Conservation (phyloP, 2,888 invertebrate species). For the Oscheius sp. region DNA sequence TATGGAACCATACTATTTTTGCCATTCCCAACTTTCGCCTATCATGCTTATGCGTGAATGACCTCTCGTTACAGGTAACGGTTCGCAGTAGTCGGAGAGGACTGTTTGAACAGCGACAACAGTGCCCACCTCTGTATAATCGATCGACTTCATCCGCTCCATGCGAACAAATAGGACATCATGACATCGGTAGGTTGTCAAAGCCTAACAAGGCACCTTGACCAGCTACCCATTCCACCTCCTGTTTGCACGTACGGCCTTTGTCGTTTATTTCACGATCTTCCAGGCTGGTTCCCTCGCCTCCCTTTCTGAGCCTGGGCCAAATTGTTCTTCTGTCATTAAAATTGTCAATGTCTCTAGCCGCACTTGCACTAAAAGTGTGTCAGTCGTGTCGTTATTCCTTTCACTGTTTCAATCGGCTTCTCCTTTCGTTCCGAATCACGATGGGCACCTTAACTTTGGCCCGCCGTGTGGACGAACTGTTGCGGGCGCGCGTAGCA, state of each 20-base stretch:
- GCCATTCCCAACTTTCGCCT: no score
- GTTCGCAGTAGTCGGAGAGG: conserved; percentile 2
- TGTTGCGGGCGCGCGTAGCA: no score
- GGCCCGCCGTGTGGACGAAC: no score
- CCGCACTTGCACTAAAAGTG: conserved; percentile 3
- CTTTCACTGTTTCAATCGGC: conserved; percentile 15
- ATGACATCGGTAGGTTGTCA: conserved; percentile 27
- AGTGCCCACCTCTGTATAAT: conserved; percentile 22
- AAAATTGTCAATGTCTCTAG: no score
- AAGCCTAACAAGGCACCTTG: not conserved
- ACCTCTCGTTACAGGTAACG: not conserved
- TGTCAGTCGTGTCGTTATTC: conserved; percentile 10
- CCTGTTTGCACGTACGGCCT: conserved; percentile 18
- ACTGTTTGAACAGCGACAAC: conserved; percentile 27
- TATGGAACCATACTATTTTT: no score
- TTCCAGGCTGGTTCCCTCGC: not conserved
- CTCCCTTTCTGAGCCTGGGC: not conserved
- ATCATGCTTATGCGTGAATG: no score
- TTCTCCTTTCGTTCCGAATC: no score
- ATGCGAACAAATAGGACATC: conserved; percentile 28
- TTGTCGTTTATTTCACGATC: conserved; percentile 24
- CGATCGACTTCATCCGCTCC: conserved; percentile 18
- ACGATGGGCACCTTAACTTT: no score
- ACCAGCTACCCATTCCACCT: conserved; percentile 6
- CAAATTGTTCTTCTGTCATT: no score